Percentiles rank a stretch among this genome's conserved stretches.
phyloP scores from a whole-genome alignment of 53 echinoderm and acorn worm species.

The Luidia sarsii region DNA sequence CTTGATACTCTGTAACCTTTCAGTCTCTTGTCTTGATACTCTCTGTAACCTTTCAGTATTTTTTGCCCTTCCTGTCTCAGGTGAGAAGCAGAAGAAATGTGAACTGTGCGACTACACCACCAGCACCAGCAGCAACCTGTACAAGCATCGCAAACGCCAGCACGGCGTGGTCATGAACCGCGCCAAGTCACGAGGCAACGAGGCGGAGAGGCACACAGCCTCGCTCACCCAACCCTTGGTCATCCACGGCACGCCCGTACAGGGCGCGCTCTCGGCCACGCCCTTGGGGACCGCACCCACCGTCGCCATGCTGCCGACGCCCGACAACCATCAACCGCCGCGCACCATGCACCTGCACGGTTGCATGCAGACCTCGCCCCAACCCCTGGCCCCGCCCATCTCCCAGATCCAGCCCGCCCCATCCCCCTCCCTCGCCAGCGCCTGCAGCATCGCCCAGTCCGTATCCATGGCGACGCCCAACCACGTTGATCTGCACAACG shows the following conservation, averaged over 20 bases:
- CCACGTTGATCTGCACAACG: background rate
- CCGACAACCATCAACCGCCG: background rate
- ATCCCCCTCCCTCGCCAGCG: background rate
- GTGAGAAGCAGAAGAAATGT: conserved; percentile 86
- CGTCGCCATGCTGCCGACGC: conserved; percentile 13
- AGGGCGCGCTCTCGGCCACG: background rate
- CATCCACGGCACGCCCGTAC: background rate
- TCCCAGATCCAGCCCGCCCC: conserved; percentile 13
- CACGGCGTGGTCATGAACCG: conserved; percentile 66
- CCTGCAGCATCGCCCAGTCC: background rate
- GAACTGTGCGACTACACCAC: conserved; percentile 78
- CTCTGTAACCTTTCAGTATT: background rate
- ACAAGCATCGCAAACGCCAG: conserved; percentile 81
- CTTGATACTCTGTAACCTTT: too few relatives aligned
- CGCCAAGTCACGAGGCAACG: conserved; percentile 3
- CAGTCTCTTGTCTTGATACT: too few relatives aligned
- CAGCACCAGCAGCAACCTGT: conserved; percentile 82
- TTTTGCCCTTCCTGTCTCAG: conserved; percentile 51
- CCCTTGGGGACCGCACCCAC: conserved; percentile 5
- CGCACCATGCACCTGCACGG: conserved; percentile 6
- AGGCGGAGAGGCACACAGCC: background rate
- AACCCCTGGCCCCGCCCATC: conserved; percentile 18
- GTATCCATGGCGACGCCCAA: conserved; percentile 9
- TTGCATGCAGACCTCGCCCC: background rate
- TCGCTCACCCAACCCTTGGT: background rate